Evolutionary conservation across 2,113 vertebrate species (phyloP), one percentile per base, ranked within the genome.

Genomic region (Verasper variegatus): DNA sequence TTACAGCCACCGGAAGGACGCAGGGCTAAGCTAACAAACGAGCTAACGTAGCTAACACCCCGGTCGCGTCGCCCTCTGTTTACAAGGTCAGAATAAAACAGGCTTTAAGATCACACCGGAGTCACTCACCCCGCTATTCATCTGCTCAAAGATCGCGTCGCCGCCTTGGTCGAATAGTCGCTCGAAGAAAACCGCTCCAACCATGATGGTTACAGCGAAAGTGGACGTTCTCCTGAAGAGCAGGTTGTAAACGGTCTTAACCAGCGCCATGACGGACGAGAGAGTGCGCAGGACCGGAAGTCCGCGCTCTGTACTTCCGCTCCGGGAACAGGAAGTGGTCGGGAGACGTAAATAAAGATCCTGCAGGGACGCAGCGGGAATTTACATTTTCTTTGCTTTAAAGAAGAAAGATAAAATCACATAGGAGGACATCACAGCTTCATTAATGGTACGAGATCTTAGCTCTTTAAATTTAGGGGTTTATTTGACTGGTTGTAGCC

Each of bases 131-230:
- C 97, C 97, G 0, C 95, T 86, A 81, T 99, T 99, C 66, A 99
- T 74, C 8, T 88, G 88, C 1, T 97, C 97, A 76, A 96, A 99
- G 31, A 99, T 26, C 0, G 92, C 92, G 27, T 99, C 95, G 0
- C 95, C 96, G 2, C 91, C 96, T 73, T 99, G 97, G 83, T 99
- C 97, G 82, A 99, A 98, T 2, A 90, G 61, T 11, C 98, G 93
- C 83, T 99, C 97, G 83, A 99, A 99, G 8, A 98, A 4, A 4
- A 99, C 76, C 0, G 95, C 96, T 51, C 96, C 95, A 71, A 97
- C 88, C 21, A 95, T 90, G 65, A 99, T 86, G 78, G 94, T 94
- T 14, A 99, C 69, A 2, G 96, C 94, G 81, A 99, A 98, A 2
- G 96, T 95, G 5, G 98, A 98, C 4, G 94, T 95, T 78, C 95